These are phyloP conservation scores for Crocodylus rhombifer DNA, from an alignment of 2,797 vertebrate species.

Conservation along the genomic window DNA sequence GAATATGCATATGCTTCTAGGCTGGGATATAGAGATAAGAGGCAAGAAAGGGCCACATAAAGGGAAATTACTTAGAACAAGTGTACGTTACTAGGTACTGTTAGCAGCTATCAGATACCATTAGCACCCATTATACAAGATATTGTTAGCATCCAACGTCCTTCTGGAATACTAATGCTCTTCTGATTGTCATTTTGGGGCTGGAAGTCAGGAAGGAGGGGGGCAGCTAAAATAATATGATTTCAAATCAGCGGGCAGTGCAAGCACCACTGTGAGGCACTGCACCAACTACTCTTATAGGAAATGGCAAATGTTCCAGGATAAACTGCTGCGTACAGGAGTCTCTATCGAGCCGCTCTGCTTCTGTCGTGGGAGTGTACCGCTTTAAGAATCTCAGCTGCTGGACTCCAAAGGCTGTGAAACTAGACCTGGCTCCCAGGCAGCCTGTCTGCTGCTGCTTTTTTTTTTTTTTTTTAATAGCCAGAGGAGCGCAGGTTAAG, in stretches of 20 bases:
- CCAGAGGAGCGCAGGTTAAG: not conserved
- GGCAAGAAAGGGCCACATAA: not conserved
- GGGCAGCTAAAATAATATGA: not conserved
- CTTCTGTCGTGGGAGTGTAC: rapidly evolving
- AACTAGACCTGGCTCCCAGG: not conserved
- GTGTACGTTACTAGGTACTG: not conserved
- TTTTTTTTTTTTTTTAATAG: not conserved
- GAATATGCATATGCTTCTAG: not conserved
- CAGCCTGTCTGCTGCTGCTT: not conserved
- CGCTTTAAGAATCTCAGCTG: not conserved
- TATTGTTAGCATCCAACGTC: not conserved
- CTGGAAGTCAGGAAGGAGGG: not conserved
- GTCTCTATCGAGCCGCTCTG: not conserved
- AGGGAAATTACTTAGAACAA: not conserved
- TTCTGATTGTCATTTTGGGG: not conserved
- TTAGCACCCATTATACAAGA: not conserved
- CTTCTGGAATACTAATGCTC: not conserved
- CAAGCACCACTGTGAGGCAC: rapidly evolving
- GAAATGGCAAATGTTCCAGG: not conserved
- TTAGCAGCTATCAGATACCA: not conserved
- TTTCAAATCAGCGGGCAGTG: not conserved
- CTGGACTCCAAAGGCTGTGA: not conserved
- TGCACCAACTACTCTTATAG: too few relatives aligned
- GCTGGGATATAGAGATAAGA: not conserved
- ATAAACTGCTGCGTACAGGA: not conserved